Evolutionary conservation across 2,113 vertebrate species (phyloP).

Genomic region (Aix galericulata): DNA sequence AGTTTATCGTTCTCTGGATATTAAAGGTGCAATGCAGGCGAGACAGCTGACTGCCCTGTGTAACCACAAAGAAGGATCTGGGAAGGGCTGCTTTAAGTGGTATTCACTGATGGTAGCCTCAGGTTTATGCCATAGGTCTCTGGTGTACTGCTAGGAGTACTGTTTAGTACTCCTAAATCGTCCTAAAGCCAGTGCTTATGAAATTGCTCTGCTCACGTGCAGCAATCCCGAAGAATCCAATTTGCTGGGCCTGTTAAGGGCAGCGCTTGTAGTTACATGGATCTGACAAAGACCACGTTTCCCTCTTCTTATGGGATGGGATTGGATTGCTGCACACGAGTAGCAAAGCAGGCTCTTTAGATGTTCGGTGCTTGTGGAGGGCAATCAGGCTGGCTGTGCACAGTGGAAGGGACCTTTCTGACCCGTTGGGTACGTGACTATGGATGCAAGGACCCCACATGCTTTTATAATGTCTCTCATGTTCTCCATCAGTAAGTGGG

Average conservation of each 20-base stretch:
- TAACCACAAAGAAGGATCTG: background rate
- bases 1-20: background rate
- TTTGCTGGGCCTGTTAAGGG: background rate
- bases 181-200: background rate
- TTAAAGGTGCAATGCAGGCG: background rate
- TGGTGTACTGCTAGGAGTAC: background rate
- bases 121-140: background rate
- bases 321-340: fast-evolving
- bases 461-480: background rate
- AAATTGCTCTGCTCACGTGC: background rate
- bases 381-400: fast-evolving
- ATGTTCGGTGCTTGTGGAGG: fast-evolving
- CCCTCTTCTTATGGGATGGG: background rate
- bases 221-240: background rate
- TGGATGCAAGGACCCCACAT: background rate
- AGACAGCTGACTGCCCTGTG: background rate
- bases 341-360: background rate
- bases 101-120: background rate
- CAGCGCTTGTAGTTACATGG: fast-evolving
- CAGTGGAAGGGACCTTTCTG: background rate
- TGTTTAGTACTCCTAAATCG: background rate
- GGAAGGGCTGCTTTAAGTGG: background rate
- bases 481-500: background rate
- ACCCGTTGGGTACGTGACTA: background rate
- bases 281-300: background rate